A percentile compares a stretch with the other conserved stretches of the same genome.
These are phyloP conservation scores for Pyrocephalus nanus DNA, from an alignment of 2,797 vertebrate species.

Conservation along the genomic window DNA sequence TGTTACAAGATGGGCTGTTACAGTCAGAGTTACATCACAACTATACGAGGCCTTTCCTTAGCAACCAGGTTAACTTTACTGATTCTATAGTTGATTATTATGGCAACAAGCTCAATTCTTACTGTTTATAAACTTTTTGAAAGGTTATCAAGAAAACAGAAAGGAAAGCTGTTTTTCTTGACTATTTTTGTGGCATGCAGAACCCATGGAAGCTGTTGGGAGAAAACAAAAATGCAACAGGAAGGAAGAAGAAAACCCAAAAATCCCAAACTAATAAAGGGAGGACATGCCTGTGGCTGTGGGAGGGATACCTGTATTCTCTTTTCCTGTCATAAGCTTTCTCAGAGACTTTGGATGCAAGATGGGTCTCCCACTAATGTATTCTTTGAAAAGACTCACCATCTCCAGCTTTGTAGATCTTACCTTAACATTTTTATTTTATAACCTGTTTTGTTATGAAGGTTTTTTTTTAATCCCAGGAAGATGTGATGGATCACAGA, in stretches of 20 bases:
- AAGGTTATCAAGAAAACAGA: conserved; percentile 34
- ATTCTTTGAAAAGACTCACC: background rate
- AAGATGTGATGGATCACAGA: background rate
- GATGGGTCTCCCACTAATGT: background rate
- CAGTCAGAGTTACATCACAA: background rate
- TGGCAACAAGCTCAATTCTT: conserved; percentile 35
- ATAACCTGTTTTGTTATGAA: background rate
- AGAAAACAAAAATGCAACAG: background rate
- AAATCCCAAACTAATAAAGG: background rate
- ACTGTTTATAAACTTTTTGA: conserved; percentile 19
- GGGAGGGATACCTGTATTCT: background rate
- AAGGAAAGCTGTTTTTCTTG: background rate
- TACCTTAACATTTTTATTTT: background rate
- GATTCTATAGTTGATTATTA: conserved; percentile 42
- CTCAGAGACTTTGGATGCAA: background rate
- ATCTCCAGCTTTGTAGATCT: background rate
- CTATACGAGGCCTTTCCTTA: conserved; percentile 34
- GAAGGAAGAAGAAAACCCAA: background rate
- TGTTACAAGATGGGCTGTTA: background rate
- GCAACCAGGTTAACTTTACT: conserved; percentile 37
- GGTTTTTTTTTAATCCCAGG: background rate
- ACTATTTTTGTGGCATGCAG: background rate
- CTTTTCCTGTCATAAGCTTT: background rate
- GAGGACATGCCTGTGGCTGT: background rate
- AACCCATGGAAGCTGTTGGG: background rate